Evolutionary conservation across 2,113 vertebrate genomes (phyloP).

Genomic region (Tapirus terrestris): DNA sequence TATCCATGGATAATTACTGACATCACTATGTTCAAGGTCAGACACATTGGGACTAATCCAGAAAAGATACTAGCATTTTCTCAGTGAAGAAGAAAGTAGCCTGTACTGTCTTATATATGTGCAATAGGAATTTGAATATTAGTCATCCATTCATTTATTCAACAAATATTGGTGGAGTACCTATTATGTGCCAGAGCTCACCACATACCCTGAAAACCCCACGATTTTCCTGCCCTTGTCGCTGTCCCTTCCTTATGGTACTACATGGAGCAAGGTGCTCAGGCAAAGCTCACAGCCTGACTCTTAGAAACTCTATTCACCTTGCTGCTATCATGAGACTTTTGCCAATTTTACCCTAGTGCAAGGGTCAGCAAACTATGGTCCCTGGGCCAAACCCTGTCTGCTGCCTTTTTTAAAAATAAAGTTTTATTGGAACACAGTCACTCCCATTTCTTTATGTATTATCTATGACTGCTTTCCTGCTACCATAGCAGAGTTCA

Average conservation of each 20-base stretch:
- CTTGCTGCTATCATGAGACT: not conserved
- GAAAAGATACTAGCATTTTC: not conserved
- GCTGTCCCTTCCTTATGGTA: not conserved
- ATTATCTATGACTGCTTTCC: not conserved
- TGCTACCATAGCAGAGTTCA: not conserved
- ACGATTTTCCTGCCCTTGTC: not conserved
- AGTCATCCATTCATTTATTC: not conserved
- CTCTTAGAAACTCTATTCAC: constrained; percentile 12
- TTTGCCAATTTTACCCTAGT: not conserved
- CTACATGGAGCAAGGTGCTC: not conserved
- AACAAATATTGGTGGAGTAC: not conserved
- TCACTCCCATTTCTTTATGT: not conserved
- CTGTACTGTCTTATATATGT: not conserved
- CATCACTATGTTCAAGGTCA: not conserved
- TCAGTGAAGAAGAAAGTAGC: not conserved
- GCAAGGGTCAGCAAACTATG: not conserved
- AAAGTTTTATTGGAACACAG: constrained; percentile 40
- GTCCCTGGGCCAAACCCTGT: not conserved
- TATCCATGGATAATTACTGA: not conserved
- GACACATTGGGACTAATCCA: not conserved
- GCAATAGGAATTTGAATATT: not conserved
- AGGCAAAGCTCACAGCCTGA: not conserved
- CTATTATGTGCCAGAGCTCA: not conserved
- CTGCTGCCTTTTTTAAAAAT: not conserved
- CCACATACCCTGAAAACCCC: not conserved